A percentile compares a stretch with the other conserved stretches of the same genome.
Evolutionary conservation across 1,140 invertebrate species (phyloP).

Genomic region (Heterodera schachtii): DNA sequence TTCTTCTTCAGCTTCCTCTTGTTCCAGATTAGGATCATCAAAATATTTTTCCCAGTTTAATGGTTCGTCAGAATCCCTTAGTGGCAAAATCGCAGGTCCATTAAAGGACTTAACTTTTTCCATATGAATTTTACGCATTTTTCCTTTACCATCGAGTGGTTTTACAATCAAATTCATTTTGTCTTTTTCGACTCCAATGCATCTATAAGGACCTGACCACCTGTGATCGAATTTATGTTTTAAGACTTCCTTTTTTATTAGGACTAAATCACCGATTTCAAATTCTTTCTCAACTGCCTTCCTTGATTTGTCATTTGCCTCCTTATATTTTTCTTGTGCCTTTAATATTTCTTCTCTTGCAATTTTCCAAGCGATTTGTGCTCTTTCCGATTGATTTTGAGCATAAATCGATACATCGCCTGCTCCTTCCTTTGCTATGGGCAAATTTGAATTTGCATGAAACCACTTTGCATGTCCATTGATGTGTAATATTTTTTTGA

Average conservation of each 20-base stretch:
- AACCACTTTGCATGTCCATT: too few species aligned
- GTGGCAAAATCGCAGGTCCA: neutral
- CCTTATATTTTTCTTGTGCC: neutral
- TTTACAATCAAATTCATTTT: neutral
- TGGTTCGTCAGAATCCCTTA: neutral
- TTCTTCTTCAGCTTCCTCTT: conserved; percentile 6
- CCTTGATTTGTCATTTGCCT: neutral
- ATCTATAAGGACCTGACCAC: neutral
- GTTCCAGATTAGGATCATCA: neutral
- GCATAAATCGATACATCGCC: neutral
- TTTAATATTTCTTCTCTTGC: neutral
- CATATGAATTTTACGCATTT: neutral
- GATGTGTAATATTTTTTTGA: too few species aligned
- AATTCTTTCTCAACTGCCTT: neutral
- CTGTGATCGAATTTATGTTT: neutral
- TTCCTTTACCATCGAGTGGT: neutral
- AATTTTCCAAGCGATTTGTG: neutral
- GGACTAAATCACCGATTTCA: neutral
- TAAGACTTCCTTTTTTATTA: neutral
- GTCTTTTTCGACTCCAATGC: neutral
- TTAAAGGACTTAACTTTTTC: neutral
- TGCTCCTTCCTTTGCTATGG: neutral
- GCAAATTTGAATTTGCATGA: too few species aligned
- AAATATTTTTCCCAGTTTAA: neutral
- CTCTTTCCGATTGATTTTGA: neutral